These are phyloP conservation scores for Mongoloraphidia duomilia DNA, from an alignment of 2,888 invertebrate genomes.

Conservation along the genomic window DNA sequence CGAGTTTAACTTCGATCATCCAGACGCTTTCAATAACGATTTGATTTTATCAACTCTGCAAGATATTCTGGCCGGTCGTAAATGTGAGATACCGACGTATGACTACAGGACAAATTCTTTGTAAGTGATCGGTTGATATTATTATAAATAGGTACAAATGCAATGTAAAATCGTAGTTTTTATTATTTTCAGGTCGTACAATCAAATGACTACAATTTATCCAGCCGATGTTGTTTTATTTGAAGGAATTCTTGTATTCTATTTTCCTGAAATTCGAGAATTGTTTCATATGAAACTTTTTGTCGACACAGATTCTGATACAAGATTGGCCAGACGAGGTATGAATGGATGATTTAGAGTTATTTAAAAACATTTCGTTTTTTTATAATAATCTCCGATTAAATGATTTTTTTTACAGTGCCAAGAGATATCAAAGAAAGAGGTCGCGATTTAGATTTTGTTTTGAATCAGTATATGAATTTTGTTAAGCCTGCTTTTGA, in stretches of 20 bases:
- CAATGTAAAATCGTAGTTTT: no score
- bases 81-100: slow-evolving; percentile 83
- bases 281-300: slow-evolving; percentile 98
- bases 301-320: slow-evolving; percentile 98
- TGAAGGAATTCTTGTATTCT: slow-evolving; percentile 97
- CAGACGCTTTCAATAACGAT: slow-evolving; percentile 89
- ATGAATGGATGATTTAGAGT: slow-evolving; percentile 14
- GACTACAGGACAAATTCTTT: slow-evolving; percentile 84
- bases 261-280: slow-evolving; percentile 86
- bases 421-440: slow-evolving; percentile 91
- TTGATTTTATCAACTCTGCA: slow-evolving; percentile 65
- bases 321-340: slow-evolving; percentile 90
- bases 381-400: slow-evolving; percentile 1
- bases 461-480: slow-evolving; percentile 92
- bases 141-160: not conserved
- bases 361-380: not conserved
- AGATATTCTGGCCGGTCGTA: slow-evolving; percentile 71
- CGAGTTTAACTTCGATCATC: slow-evolving; percentile 97
- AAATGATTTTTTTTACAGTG: slow-evolving; percentile 44
- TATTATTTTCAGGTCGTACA: slow-evolving; percentile 33
- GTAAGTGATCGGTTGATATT: slow-evolving; percentile 38
- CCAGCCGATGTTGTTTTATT: slow-evolving; percentile 94
- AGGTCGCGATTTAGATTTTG: slow-evolving; percentile 85
- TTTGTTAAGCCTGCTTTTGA: slow-evolving; percentile 99
- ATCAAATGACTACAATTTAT: slow-evolving; percentile 66